phyloP scores from a whole-genome alignment of 1,140 invertebrate genomes.

The Berghia stephanieae region DNA sequence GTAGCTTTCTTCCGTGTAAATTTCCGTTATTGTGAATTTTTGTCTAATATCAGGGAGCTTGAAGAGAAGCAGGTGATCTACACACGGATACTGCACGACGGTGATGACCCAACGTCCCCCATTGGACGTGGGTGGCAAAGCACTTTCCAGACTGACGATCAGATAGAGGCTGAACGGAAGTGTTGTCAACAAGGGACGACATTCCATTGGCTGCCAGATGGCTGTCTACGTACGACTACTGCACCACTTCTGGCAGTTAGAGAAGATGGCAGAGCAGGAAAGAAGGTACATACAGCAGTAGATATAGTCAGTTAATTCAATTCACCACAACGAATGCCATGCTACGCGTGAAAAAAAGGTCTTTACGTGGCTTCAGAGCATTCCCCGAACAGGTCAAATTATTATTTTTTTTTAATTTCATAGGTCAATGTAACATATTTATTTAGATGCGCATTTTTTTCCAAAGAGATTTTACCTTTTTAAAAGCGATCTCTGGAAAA shows the following conservation, averaged over 20 bases:
- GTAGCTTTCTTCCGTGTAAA: too few relatives aligned
- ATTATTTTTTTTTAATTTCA: not conserved
- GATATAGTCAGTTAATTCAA: not conserved
- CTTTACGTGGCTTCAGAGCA: not conserved
- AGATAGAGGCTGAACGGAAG: conserved; percentile 46
- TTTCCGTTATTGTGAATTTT: too few relatives aligned
- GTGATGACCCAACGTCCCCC: conserved; percentile 44
- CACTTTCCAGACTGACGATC: conserved; percentile 47
- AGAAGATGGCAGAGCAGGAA: conserved; percentile 47
- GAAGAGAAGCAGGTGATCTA: conserved; percentile 47
- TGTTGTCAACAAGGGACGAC: conserved; percentile 41
- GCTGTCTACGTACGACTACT: conserved; percentile 51
- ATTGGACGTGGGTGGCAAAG: conserved; percentile 56
- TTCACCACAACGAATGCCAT: too few relatives aligned
- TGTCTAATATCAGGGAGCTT: not conserved
- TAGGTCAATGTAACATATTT: not conserved
- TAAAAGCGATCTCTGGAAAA: too few relatives aligned
- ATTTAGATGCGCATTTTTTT: not conserved
- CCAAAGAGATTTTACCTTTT: too few relatives aligned
- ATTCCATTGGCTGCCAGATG: conserved; percentile 52
- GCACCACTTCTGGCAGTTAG: conserved; percentile 45
- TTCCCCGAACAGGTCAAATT: not conserved
- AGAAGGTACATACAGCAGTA: conserved; percentile 29
- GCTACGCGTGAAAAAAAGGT: not conserved
- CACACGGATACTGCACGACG: conserved; percentile 45